phyloP scores from a whole-genome alignment of 2,797 vertebrate genomes.

The Dromococcyx pavoninus region DNA sequence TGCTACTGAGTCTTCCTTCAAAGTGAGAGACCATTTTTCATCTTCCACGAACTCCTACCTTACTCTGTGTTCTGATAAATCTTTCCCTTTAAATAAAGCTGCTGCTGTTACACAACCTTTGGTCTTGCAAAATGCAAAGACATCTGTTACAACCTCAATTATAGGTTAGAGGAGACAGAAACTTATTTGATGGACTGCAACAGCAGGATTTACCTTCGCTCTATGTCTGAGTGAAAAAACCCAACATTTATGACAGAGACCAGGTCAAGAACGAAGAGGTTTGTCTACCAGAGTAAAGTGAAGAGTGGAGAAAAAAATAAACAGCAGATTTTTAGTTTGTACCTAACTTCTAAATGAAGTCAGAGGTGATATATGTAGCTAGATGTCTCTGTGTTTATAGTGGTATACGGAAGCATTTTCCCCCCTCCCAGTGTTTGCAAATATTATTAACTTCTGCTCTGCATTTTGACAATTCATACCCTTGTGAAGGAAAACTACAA shows the following conservation, averaged over 20 bases:
- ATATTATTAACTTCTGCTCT: background rate
- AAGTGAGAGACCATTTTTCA: background rate
- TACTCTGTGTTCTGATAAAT: background rate
- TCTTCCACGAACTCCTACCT: background rate
- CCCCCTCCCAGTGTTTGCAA: background rate
- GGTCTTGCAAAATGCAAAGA: constrained; percentile 62
- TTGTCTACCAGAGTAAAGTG: background rate
- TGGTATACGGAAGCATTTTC: fast-evolving
- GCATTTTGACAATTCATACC: background rate
- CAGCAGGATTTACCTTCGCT: constrained; percentile 21
- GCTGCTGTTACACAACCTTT: constrained; percentile 47
- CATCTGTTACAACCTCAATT: constrained; percentile 62
- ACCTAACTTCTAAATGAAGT: background rate
- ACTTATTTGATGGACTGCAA: constrained; percentile 50
- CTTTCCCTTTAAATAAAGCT: constrained; percentile 51
- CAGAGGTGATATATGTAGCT: fast-evolving
- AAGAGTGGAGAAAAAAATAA: background rate
- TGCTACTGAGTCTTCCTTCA: background rate
- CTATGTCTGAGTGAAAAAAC: constrained; percentile 1
- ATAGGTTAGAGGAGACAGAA: constrained; percentile 59
- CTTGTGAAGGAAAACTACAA: background rate
- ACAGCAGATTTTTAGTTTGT: background rate
- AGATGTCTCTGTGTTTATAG: background rate
- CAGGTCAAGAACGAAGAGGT: background rate
- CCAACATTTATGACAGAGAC: background rate